A percentile compares a stretch with the other conserved stretches of the same genome.
These are phyloP conservation scores for Dicranocentrus wangi DNA, from an alignment of 2,888 invertebrate genomes.

Conservation along the genomic window DNA sequence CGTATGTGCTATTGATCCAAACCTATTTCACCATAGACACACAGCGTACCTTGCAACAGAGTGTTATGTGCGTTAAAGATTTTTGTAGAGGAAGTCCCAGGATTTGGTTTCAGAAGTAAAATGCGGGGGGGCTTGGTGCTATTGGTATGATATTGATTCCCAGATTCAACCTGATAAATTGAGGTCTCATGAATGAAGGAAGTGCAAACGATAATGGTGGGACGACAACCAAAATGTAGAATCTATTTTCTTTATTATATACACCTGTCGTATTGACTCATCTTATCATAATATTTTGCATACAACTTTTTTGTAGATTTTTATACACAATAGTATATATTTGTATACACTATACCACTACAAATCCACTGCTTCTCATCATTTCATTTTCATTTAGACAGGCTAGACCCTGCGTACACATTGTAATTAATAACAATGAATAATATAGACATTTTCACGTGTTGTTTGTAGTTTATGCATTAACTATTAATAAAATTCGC, in stretches of 20 bases:
- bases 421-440: slow-evolving; percentile 10
- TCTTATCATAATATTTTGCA: background rate
- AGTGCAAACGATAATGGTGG: no score
- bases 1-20: no score
- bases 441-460: background rate
- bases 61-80: no score
- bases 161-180: no score
- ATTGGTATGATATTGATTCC: no score
- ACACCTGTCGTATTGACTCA: slow-evolving; percentile 36
- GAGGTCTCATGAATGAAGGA: no score
- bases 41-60: no score
- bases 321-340: slow-evolving; percentile 37
- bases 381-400: slow-evolving; percentile 36
- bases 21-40: no score
- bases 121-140: no score
- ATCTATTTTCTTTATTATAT: slow-evolving; percentile 35
- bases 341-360: slow-evolving; percentile 45
- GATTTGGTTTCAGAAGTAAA: no score
- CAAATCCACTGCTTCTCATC: slow-evolving; percentile 42
- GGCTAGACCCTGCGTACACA: slow-evolving; percentile 45
- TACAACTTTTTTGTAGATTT: slow-evolving; percentile 20
- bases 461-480: background rate
- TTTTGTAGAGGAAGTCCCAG: no score
- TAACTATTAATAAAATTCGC: slow-evolving; percentile 6
- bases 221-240: no score